phyloP scores from a whole-genome alignment of 2,888 invertebrate species.

The Orchesella flavescens region DNA sequence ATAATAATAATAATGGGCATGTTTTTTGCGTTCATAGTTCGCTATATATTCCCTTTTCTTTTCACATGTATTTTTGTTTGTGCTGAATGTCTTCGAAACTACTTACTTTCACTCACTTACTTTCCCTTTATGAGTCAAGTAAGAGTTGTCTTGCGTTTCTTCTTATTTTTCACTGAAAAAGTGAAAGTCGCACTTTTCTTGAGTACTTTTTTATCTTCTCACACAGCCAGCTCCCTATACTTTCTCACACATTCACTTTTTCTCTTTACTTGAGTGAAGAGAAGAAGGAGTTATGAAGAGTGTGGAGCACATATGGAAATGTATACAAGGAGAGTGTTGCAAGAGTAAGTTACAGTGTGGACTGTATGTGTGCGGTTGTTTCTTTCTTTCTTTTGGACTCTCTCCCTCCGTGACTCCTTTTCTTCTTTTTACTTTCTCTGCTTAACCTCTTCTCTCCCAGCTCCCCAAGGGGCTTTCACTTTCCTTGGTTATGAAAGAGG shows the following conservation, averaged over 20 bases:
- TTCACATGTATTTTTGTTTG: conserved; percentile 17
- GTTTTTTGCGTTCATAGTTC: background rate
- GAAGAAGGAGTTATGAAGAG: background rate
- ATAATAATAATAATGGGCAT: conserved; percentile 7
- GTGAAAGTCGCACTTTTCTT: conserved; percentile 42
- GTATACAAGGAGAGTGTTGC: too few species aligned
- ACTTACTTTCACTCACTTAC: conserved; percentile 6
- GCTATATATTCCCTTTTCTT: background rate
- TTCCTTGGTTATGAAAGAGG: conserved; percentile 38
- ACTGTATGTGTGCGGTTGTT: background rate
- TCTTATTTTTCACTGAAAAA: conserved; percentile 14
- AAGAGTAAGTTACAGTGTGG: too few species aligned
- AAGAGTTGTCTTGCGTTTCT: background rate
- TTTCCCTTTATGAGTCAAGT: conserved; percentile 8
- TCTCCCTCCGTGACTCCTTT: background rate
- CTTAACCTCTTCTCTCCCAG: conserved; percentile 32
- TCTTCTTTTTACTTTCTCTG: background rate
- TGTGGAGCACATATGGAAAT: conserved; percentile 1
- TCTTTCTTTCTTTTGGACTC: background rate
- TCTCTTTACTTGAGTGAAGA: background rate
- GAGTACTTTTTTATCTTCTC: conserved; percentile 17
- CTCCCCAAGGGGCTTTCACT: conserved; percentile 59
- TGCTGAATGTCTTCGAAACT: background rate
- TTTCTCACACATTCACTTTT: background rate
- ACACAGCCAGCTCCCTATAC: background rate